phyloP scores from a whole-genome alignment of 2,888 invertebrate genomes.

The Acleris cristana region DNA sequence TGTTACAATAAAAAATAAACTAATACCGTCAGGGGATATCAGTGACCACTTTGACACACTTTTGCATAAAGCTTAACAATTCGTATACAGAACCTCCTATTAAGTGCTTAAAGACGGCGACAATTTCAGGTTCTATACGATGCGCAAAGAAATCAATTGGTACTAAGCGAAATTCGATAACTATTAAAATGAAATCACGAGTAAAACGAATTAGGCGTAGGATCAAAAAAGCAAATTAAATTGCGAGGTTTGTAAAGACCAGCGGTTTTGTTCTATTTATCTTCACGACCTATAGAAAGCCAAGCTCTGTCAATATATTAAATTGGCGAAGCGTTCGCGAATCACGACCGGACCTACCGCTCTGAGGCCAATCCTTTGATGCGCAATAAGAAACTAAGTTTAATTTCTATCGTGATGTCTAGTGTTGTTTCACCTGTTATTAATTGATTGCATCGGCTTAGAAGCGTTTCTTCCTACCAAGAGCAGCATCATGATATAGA shows the following conservation, averaged over 20 bases:
- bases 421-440: slow-evolving; percentile 53
- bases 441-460: slow-evolving; percentile 63
- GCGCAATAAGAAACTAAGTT: slow-evolving; percentile 60
- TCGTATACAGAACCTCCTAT: no score
- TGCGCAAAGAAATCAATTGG: not conserved
- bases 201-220: not conserved
- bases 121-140: no score
- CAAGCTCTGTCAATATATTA: slow-evolving; percentile 56
- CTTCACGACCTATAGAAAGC: slow-evolving; percentile 37
- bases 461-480: slow-evolving; percentile 13
- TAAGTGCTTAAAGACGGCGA: no score
- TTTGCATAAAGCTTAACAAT: no score
- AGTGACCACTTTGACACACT: no score
- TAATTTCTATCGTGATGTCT: slow-evolving; percentile 65
- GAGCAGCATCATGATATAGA: not conserved
- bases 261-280: slow-evolving; percentile 27
- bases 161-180: no score
- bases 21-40: no score
- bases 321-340: slow-evolving; percentile 56
- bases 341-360: slow-evolving; percentile 59
- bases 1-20: no score
- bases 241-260: slow-evolving; percentile 9
- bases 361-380: slow-evolving; percentile 48
- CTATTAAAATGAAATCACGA: not conserved
- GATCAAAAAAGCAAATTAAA: slow-evolving; percentile 9